Percentiles rank a stretch among this genome's conserved stretches.
These are phyloP conservation scores for Drosophila formosana DNA, from an alignment of 2,888 invertebrate species.

Conservation along the genomic window DNA sequence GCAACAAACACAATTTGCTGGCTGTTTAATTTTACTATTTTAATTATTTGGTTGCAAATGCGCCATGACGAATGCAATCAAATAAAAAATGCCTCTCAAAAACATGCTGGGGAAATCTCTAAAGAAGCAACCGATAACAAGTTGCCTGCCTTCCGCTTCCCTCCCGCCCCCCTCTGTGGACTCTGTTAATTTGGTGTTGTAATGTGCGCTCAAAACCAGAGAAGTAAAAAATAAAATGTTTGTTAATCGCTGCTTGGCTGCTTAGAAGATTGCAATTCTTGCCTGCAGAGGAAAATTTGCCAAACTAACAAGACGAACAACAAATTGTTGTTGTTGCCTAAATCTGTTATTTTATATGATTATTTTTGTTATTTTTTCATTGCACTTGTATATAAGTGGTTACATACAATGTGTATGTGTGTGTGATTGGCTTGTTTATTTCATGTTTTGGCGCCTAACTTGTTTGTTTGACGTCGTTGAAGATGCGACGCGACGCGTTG, in stretches of 20 bases:
- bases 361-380: conserved; percentile 14
- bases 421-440: conserved; percentile 75
- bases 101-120: conserved; percentile 26
- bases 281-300: conserved; percentile 57
- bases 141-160: conserved; percentile 40
- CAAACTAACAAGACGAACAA: conserved; percentile 30
- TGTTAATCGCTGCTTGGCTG: conserved; percentile 38
- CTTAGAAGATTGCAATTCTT: conserved; percentile 67
- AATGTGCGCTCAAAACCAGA: conserved; percentile 53
- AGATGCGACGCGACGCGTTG: conserved; percentile 45
- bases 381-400: conserved; percentile 27
- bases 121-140: conserved; percentile 57
- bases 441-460: conserved; percentile 78
- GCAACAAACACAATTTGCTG: conserved; percentile 41
- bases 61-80: conserved; percentile 53
- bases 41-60: conserved; percentile 58
- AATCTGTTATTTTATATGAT: conserved; percentile 28
- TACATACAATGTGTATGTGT: conserved; percentile 6
- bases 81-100: conserved; percentile 33
- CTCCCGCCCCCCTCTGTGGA: not conserved
- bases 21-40: conserved; percentile 64
- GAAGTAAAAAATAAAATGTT: conserved; percentile 34
- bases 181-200: conserved; percentile 55
- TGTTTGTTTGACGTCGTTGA: conserved; percentile 63
- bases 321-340: conserved; percentile 61